Conservation (phyloP, 2,888 invertebrate species). For the Prionchulus punctatus region DNA sequence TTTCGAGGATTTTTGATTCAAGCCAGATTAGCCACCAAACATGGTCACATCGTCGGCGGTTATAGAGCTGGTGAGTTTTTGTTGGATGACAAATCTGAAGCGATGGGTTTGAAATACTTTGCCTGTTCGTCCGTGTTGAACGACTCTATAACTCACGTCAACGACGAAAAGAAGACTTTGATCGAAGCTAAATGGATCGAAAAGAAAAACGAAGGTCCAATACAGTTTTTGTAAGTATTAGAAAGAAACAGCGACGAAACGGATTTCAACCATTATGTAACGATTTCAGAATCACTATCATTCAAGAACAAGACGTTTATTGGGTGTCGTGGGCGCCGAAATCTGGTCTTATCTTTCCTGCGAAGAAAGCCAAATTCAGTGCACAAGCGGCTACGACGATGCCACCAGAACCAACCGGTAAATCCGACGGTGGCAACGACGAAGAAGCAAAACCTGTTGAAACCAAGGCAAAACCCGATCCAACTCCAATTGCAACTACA, state of each 20-base stretch:
- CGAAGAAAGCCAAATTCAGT: background rate
- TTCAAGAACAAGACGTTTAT: conserved; percentile 2
- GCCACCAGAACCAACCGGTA: background rate
- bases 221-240: conserved; percentile 12
- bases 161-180: background rate
- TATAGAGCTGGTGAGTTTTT: conserved; percentile 9
- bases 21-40: conserved; percentile 9
- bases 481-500: no score
- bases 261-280: background rate
- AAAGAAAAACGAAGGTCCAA: conserved; percentile 3
- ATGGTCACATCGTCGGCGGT: conserved; percentile 11
- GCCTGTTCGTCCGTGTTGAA: conserved; percentile 4
- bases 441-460: no score
- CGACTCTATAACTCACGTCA: conserved; percentile 7
- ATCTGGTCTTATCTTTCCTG: conserved; percentile 6
- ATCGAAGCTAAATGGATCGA: conserved; percentile 4
- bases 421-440: no score
- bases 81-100: background rate
- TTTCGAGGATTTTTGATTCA: conserved; percentile 10
- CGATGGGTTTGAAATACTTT: background rate
- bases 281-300: conserved; percentile 7
- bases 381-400: background rate
- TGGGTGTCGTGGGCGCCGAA: conserved; percentile 9
- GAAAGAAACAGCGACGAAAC: no score
- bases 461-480: no score